These are phyloP conservation scores for Melieria picta DNA, from an alignment of 2,888 invertebrate species.

Conservation along the genomic window DNA sequence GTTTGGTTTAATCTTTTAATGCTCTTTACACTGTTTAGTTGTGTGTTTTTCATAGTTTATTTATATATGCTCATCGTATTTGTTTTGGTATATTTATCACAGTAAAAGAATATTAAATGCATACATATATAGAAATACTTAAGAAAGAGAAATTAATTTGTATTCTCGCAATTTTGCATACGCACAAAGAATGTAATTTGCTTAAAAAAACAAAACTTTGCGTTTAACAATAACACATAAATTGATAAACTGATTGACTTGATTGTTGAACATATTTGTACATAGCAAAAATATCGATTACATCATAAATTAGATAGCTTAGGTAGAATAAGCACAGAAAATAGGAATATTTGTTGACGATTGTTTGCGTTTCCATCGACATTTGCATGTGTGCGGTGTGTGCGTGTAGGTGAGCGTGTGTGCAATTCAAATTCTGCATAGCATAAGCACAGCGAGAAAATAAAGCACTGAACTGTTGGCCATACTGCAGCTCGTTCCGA, in stretches of 20 bases:
- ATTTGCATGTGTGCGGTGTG: neutral
- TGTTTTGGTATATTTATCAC: constrained; percentile 53
- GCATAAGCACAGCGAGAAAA: neutral
- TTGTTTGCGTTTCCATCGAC: constrained; percentile 15
- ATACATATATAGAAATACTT: neutral
- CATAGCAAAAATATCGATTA: too few species aligned
- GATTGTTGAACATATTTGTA: too few species aligned
- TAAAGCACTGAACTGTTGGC: too few species aligned
- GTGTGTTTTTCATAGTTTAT: neutral
- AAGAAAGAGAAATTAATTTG: too few species aligned
- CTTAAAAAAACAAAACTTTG: too few species aligned
- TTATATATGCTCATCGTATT: constrained; percentile 41
- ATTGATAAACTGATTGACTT: too few species aligned
- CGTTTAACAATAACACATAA: too few species aligned
- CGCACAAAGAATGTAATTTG: too few species aligned
- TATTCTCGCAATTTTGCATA: too few species aligned
- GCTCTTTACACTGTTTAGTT: neutral
- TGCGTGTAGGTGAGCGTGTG: neutral
- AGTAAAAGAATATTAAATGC: constrained; percentile 58
- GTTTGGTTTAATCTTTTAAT: neutral
- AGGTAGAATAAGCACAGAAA: constrained; percentile 1
- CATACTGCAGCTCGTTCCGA: too few species aligned
- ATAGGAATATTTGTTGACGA: constrained; percentile 30
- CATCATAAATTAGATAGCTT: too few species aligned
- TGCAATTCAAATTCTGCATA: constrained; percentile 3